These are phyloP conservation scores for Atethmia centrago DNA, from an alignment of 2,888 invertebrate species.

Conservation along the genomic window DNA sequence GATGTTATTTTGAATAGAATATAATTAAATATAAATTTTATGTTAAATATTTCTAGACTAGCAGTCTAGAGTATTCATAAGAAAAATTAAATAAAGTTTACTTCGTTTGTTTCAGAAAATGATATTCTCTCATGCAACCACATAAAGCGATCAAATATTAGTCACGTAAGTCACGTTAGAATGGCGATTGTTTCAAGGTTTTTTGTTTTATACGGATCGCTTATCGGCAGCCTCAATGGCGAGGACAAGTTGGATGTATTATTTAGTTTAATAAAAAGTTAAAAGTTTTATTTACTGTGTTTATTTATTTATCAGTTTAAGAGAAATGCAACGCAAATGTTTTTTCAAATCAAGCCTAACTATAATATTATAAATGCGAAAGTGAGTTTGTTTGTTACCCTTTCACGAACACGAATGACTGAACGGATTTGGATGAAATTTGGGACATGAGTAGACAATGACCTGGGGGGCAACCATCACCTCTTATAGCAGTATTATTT, in stretches of 20 bases:
- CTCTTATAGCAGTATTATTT: too few species aligned
- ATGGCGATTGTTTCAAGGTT: constrained; percentile 34
- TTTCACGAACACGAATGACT: too few species aligned
- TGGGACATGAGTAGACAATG: too few species aligned
- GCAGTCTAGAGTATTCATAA: not conserved
- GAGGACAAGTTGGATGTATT: constrained; percentile 30
- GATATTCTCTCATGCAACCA: constrained; percentile 88
- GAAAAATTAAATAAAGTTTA: not conserved
- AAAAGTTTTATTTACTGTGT: constrained; percentile 16
- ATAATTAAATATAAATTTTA: not conserved
- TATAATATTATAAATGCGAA: too few species aligned
- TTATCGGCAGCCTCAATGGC: constrained; percentile 20
- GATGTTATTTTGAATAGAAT: not conserved
- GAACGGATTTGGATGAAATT: too few species aligned
- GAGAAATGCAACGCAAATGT: too few species aligned
- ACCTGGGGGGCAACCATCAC: too few species aligned
- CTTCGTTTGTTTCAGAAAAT: constrained; percentile 87
- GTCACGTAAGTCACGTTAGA: constrained; percentile 21
- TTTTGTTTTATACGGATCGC: constrained; percentile 24
- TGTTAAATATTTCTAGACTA: too few species aligned
- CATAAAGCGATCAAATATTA: constrained; percentile 64
- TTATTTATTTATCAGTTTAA: constrained; percentile 7
- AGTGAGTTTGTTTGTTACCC: too few species aligned
- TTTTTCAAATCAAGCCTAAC: too few species aligned
- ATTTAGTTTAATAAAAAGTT: constrained; percentile 54